A percentile compares a stretch with the other conserved stretches of the same genome.
Conservation (phyloP, 1,140 invertebrate species). For the Drosophila sp. region DNA sequence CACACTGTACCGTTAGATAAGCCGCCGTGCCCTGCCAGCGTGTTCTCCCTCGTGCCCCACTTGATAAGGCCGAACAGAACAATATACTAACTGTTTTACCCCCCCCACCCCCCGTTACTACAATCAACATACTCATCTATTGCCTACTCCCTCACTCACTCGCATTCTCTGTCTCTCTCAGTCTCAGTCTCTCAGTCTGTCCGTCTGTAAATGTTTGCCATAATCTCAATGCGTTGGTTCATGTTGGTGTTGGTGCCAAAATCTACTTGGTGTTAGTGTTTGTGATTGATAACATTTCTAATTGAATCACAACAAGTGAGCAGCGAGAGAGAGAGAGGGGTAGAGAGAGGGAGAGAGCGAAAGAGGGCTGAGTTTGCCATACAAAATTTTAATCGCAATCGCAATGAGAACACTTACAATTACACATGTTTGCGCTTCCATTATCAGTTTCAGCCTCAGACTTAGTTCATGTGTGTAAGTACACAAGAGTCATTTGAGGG, state of each 20-base stretch:
- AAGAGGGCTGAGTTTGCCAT: conserved; percentile 9
- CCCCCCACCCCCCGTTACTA: background rate
- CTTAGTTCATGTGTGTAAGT: conserved; percentile 1
- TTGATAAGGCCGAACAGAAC: conserved; percentile 53
- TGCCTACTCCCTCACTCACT: background rate
- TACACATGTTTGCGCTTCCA: conserved; percentile 71
- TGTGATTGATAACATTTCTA: conserved; percentile 66
- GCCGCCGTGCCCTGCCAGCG: conserved; percentile 39
- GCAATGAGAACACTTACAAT: conserved; percentile 73
- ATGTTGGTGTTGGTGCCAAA: conserved; percentile 13
- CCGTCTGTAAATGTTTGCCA: conserved; percentile 56
- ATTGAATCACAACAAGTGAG: conserved; percentile 66
- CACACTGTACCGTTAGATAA: conserved; percentile 56
- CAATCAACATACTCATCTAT: background rate
- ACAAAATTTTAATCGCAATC: conserved; percentile 74
- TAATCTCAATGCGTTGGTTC: conserved; percentile 41
- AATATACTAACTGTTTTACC: background rate
- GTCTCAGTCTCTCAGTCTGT: background rate
- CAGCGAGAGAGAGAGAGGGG: background rate
- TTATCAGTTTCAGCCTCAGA: conserved; percentile 47
- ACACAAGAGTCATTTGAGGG: background rate
- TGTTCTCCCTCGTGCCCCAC: conserved; percentile 43
- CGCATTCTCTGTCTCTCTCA: background rate
- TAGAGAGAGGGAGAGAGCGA: background rate
- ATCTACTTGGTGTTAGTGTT: conserved; percentile 8